Evolutionary conservation across 1,140 invertebrate species (phyloP).

Genomic region (Zaprionus camerounensis): DNA sequence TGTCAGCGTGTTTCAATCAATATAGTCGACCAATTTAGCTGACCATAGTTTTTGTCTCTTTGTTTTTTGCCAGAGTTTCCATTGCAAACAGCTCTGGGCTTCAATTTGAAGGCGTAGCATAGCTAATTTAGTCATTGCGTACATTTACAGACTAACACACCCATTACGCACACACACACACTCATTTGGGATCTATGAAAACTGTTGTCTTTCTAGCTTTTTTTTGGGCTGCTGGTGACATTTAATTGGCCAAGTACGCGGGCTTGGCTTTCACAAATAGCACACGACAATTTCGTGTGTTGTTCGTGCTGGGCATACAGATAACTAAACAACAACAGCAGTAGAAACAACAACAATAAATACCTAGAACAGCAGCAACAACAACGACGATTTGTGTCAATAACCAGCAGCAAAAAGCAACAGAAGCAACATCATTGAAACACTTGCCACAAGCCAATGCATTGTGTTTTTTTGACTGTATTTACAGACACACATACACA

Average conservation of each 20-base stretch:
- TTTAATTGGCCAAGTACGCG: conserved; percentile 56
- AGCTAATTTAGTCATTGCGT: conserved; percentile 62
- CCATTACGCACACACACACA: conserved; percentile 18
- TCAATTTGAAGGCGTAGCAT: conserved; percentile 34
- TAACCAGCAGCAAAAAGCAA: conserved; percentile 29
- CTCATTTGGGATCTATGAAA: conserved; percentile 16
- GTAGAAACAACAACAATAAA: neutral
- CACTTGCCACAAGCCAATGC: conserved; percentile 32
- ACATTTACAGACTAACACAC: conserved; percentile 41
- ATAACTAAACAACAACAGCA: conserved; percentile 28
- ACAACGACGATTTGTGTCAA: conserved; percentile 38
- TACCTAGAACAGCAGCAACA: conserved; percentile 25
- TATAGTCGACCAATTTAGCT: neutral
- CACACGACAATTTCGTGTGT: conserved; percentile 50
- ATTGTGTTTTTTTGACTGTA: conserved; percentile 21
- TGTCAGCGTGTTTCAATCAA: conserved; percentile 4
- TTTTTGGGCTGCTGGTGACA: conserved; percentile 36
- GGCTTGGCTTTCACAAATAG: conserved; percentile 72
- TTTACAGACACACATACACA: neutral
- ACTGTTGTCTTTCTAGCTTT: conserved; percentile 1
- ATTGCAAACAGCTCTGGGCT: conserved; percentile 5
- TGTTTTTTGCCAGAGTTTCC: neutral
- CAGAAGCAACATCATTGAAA: conserved; percentile 34
- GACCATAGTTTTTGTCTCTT: conserved; percentile 7
- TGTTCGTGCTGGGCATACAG: conserved; percentile 63